A percentile compares a stretch with the other conserved stretches of the same genome.
Conservation (phyloP, 2,113 vertebrate genomes). For the Meriones unguiculatus region DNA sequence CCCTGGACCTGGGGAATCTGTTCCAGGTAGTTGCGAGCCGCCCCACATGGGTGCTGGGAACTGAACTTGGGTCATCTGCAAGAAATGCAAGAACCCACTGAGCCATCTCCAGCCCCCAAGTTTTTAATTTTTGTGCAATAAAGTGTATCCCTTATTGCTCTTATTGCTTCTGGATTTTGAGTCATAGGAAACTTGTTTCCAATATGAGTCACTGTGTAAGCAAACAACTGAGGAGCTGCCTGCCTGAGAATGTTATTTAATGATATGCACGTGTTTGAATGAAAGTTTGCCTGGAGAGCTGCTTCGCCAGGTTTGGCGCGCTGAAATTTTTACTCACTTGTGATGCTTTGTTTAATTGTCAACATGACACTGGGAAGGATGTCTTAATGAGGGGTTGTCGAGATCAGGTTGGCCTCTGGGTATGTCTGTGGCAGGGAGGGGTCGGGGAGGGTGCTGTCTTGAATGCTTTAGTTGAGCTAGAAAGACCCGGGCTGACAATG, state of each 20-base stretch:
- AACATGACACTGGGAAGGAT: not conserved
- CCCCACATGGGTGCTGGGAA: not conserved
- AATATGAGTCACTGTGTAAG: not conserved
- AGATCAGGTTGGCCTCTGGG: not conserved
- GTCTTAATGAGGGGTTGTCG: not conserved
- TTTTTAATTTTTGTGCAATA: not conserved
- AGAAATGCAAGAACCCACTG: not conserved
- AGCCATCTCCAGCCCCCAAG: not conserved
- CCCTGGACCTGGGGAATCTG: not conserved
- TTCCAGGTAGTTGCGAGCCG: not conserved
- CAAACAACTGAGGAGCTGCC: not conserved
- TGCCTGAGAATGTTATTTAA: not conserved
- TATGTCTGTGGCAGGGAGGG: not conserved
- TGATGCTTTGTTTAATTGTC: not conserved
- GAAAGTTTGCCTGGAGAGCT: not conserved
- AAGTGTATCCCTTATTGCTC: not conserved
- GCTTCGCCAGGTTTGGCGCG: not conserved
- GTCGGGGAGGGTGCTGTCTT: not conserved
- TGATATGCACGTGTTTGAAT: not conserved
- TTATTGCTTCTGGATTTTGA: conserved; percentile 22
- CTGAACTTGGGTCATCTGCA: not conserved
- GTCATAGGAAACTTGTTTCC: conserved; percentile 35
- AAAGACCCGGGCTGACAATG: not conserved
- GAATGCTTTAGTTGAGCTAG: not conserved
- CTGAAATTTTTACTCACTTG: not conserved